Evolutionary conservation across 1,140 invertebrate species (phyloP).

Genomic region (Belonocnema kinseyi): DNA sequence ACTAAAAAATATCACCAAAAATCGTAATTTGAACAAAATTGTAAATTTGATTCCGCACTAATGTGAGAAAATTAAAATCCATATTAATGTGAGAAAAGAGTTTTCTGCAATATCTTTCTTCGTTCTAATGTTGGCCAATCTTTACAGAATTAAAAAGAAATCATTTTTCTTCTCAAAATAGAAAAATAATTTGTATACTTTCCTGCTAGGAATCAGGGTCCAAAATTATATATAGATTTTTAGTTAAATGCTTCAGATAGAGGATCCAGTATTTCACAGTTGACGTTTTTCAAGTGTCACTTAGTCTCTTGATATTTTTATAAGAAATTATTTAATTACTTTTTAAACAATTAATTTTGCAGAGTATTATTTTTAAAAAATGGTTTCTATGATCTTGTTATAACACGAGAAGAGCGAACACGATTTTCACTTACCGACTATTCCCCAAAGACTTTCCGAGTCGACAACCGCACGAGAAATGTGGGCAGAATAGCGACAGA

Average conservation of each 20-base stretch:
- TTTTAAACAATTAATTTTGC: too few species aligned
- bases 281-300: background rate
- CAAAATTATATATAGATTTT: constrained; percentile 8
- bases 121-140: too few species aligned
- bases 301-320: background rate
- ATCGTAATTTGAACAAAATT: too few species aligned
- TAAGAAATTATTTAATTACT: background rate
- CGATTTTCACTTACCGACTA: constrained; percentile 67
- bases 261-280: background rate
- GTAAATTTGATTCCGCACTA: too few species aligned
- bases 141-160: too few species aligned
- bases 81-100: too few species aligned
- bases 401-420: constrained; percentile 21
- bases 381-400: background rate
- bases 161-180: background rate
- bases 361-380: too few species aligned
- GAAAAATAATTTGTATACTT: constrained; percentile 10
- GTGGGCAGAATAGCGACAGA: constrained; percentile 67
- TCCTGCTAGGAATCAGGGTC: background rate
- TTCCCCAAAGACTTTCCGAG: constrained; percentile 74
- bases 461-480: constrained; percentile 77
- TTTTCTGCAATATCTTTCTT: too few species aligned
- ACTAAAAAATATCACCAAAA: too few species aligned
- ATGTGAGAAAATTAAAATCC: too few species aligned
- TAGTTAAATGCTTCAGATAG: background rate